Conservation (phyloP, 2,888 invertebrate species). For the Dinocampus coccinellae region DNA sequence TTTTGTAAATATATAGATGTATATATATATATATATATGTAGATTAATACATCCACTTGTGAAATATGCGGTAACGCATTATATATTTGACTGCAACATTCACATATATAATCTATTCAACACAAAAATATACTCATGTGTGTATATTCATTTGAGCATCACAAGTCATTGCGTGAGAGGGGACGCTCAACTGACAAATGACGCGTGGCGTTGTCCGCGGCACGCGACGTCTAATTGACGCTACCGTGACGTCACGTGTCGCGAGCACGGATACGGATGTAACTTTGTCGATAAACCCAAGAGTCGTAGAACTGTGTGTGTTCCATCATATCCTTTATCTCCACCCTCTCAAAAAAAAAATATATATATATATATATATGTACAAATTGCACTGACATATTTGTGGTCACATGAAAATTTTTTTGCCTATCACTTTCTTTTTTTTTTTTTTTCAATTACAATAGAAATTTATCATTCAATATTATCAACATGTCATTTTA, state of each 20-base stretch:
- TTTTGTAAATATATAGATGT: no score
- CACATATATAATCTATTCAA: no score
- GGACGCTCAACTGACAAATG: constrained; percentile 61
- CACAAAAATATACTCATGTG: not conserved
- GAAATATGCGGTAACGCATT: no score
- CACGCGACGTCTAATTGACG: constrained; percentile 69
- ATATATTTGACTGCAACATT: no score
- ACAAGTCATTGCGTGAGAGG: constrained; percentile 1
- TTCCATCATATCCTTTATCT: constrained; percentile 10
- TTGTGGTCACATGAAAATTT: not conserved
- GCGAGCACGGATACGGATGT: constrained; percentile 47
- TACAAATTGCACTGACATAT: not conserved
- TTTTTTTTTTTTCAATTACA: not conserved
- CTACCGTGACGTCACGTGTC: constrained; percentile 68
- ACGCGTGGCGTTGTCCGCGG: constrained; percentile 62
- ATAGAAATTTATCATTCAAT: constrained; percentile 11
- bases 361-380: not conserved
- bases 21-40: no score
- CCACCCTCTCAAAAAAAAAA: no score
- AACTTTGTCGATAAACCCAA: constrained; percentile 35
- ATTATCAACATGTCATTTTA: constrained; percentile 6
- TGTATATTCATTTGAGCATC: not conserved
- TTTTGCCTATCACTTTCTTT: not conserved
- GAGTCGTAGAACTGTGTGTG: constrained; percentile 12
- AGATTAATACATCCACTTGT: no score